A percentile compares a stretch with the other conserved stretches of the same genome.
phyloP scores from a whole-genome alignment of 2,113 vertebrate genomes.

The Butorides virescens region DNA sequence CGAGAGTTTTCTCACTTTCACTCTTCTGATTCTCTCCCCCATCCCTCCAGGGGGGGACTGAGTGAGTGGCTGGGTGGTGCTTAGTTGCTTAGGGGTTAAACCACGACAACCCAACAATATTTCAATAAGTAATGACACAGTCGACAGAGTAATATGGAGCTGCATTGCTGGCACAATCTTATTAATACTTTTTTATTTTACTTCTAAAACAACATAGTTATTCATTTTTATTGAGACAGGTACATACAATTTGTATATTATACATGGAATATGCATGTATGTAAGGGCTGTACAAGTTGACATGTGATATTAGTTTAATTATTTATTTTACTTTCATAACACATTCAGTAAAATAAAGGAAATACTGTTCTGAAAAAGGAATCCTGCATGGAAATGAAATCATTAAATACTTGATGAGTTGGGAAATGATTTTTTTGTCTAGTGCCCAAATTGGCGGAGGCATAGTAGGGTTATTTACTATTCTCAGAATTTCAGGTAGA shows the following conservation, averaged over 20 bases:
- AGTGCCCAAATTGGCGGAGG: background rate
- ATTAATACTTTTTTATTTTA: background rate
- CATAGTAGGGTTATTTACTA: background rate
- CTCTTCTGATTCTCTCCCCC: too few species aligned
- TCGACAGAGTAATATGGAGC: background rate
- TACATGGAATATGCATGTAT: background rate
- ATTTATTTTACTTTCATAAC: background rate
- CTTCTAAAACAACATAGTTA: background rate
- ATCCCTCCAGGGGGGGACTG: too few species aligned
- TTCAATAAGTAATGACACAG: background rate
- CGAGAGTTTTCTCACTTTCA: too few species aligned
- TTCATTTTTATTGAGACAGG: background rate
- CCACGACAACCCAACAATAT: background rate
- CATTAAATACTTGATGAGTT: background rate
- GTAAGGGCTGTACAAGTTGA: background rate
- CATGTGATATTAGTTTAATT: background rate
- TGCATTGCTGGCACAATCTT: background rate
- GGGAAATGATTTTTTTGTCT: background rate
- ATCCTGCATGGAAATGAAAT: background rate
- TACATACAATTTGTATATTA: background rate
- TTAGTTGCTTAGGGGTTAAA: too few species aligned
- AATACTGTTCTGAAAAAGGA: background rate
- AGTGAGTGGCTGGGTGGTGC: too few species aligned
- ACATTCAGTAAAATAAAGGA: background rate
- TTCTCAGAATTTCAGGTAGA: background rate